A percentile compares a stretch with the other conserved stretches of the same genome.
Evolutionary conservation across 2,888 invertebrate species (phyloP).

Genomic region (Blomia tropicalis): DNA sequence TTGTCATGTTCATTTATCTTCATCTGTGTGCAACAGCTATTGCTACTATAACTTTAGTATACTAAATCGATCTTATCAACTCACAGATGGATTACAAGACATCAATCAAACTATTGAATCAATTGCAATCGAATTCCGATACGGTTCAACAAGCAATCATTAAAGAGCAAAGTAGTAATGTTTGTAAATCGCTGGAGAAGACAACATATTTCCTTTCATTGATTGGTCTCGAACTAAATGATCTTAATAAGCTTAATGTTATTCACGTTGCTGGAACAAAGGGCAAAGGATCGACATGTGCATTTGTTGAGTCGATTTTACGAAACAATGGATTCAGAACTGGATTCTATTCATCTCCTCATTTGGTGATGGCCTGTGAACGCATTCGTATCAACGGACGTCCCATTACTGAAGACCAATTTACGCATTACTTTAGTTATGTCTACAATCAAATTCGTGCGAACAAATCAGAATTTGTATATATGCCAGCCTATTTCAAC

Average conservation of each 20-base stretch:
- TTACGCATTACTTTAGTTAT: conserved; percentile 63
- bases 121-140: conserved; percentile 50
- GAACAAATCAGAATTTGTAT: conserved; percentile 40
- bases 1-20: too few species aligned
- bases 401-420: conserved; percentile 54
- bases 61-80: neutral
- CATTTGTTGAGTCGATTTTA: conserved; percentile 74
- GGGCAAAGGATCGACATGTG: conserved; percentile 88
- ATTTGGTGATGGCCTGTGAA: conserved; percentile 76
- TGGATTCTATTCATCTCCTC: conserved; percentile 82
- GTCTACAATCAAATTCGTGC: conserved; percentile 48
- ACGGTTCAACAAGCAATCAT: conserved; percentile 9
- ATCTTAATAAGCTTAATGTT: conserved; percentile 56
- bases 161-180: conserved; percentile 14
- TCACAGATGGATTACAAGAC: conserved; percentile 41
- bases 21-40: neutral
- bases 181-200: conserved; percentile 14
- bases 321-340: conserved; percentile 66
- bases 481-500: conserved; percentile 84
- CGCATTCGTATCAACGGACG: conserved; percentile 71
- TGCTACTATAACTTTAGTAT: neutral
- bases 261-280: conserved; percentile 95
- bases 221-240: conserved; percentile 37
- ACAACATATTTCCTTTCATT: conserved; percentile 16
- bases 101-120: conserved; percentile 51